Evolutionary conservation across 2,113 vertebrate species (phyloP).

Genomic region (Actenoides lindsayi): DNA sequence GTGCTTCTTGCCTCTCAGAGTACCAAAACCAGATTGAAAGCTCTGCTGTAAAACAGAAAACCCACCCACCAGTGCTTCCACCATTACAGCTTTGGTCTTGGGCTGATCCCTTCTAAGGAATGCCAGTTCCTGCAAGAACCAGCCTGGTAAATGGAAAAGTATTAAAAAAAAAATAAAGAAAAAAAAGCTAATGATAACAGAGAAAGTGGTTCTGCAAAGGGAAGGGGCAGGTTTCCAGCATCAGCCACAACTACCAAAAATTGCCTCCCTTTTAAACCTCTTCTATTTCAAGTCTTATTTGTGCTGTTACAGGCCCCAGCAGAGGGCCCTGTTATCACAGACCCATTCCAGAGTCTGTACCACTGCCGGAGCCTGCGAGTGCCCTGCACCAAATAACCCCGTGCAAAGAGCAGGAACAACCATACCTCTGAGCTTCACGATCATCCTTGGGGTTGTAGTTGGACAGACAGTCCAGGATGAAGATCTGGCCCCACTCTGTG

Average conservation of each 20-base stretch:
- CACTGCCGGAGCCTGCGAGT: background rate
- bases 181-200: background rate
- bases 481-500: constrained; percentile 99
- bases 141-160: background rate
- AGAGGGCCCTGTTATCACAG: background rate
- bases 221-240: background rate
- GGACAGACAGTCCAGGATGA: constrained; percentile 97
- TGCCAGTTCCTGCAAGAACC: background rate
- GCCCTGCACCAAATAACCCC: background rate
- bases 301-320: background rate
- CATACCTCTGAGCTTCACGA: constrained; percentile 94
- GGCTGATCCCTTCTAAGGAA: background rate
- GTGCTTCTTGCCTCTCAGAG: background rate
- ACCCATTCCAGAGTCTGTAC: background rate
- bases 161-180: background rate
- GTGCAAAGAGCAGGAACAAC: background rate
- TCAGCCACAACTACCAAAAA: background rate
- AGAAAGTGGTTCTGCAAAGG: background rate
- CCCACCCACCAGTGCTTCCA: background rate
- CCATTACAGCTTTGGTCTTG: background rate
- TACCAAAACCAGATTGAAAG: background rate
- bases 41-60: background rate
- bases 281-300: background rate
- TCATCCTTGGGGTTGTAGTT: constrained; percentile 99
- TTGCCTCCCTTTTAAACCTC: background rate